Base-by-base conservation (phyloP, 2,888 invertebrate species). In the Andrena minutula region DNA sequence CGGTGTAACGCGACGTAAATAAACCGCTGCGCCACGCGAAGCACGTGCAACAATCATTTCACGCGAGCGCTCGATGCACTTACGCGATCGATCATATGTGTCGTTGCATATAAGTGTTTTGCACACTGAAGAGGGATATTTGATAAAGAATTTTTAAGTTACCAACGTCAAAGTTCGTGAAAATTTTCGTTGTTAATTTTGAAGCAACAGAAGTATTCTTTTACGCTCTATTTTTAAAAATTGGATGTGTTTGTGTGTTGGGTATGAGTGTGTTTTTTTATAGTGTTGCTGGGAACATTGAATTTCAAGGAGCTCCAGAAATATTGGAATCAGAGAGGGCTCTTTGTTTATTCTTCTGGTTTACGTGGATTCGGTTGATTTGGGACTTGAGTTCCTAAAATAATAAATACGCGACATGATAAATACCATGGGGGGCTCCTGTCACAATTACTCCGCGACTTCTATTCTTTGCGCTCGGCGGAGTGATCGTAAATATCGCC, bases 1-100 rank as follows among this genome's bases (percentile, higher is more conserved):
- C 65, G 35, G 32, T 41, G 26, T 58, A 58, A 71, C 68, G 32
- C 63, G 78, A 66, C 65, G 61, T 68, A 78, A 76, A 61, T 75
- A 63, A 64, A 65, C 68, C 53, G 8, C n/a, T 32, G n/a, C 20
- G n/a, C 10, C 12, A 2, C 49, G 20, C 35, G 5, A 10, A 2
- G 20, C 4, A 49, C 35, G 2, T 4, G 20, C 10, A 12, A n/a
- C 32, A 1, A 41, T 41, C 41, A 16, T 41, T 41, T 16, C 5
- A 16, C 26, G 41, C 63, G 7, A 63, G 12, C 16, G 2, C 12
- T 63, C 35, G 35, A 63, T 41, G n/a, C 23, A 23, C n/a, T 35
- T 20, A 2, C 12, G 2, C 1, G 5, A 4, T 23, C 41, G 23
- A 16, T 1, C 41, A 16, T 4, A 16, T 5, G 16, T 16, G 1